phyloP scores from a whole-genome alignment of 2,113 vertebrate species.

The human (Homo sapiens) region DNA sequence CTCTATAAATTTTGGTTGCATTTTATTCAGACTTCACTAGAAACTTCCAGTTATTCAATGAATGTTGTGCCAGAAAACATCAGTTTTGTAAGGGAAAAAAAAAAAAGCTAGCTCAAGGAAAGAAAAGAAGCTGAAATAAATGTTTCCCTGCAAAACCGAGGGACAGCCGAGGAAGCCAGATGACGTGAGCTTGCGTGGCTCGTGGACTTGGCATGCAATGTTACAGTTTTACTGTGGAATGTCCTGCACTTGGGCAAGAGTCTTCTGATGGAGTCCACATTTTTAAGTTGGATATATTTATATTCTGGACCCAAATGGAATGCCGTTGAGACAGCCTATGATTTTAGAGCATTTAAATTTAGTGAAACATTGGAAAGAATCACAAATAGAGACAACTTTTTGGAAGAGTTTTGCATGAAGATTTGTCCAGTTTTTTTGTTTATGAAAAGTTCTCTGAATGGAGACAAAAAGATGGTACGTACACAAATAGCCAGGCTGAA shows the following conservation, averaged over 20 bases:
- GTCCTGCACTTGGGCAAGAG: not conserved
- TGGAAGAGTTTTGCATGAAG: not conserved
- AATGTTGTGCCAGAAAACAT: not conserved
- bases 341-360: slow-evolving; percentile 19
- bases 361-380: not conserved
- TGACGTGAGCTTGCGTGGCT: not conserved
- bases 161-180: fast-evolving
- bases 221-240: not conserved
- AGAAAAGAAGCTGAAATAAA: not conserved
- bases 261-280: not conserved
- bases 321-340: not conserved
- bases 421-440: not conserved
- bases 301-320: slow-evolving; percentile 29
- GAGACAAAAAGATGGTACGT: not conserved
- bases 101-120: not conserved
- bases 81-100: no score
- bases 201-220: fast-evolving
- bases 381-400: not conserved
- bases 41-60: not conserved
- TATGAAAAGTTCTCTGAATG: not conserved
- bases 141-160: fast-evolving
- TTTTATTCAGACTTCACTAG: not conserved
- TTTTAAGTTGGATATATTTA: not conserved
- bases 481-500: not conserved
- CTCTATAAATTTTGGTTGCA: not conserved